phyloP scores from a whole-genome alignment of 2,888 invertebrate species.

The Nomada lathburiana region DNA sequence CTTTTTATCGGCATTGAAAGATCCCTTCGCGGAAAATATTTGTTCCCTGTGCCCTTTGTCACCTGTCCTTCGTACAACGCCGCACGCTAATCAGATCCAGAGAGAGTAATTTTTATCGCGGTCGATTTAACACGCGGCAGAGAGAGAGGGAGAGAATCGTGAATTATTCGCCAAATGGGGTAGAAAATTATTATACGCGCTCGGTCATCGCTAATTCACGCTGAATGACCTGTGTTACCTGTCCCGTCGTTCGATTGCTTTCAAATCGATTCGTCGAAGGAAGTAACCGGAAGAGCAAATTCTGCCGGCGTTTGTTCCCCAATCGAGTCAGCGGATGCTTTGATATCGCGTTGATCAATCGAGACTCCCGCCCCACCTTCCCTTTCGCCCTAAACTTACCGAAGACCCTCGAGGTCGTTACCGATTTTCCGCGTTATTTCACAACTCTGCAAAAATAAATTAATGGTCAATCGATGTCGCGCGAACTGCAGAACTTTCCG shows the following conservation, averaged over 20 bases:
- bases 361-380: background rate
- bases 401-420: conserved; percentile 25
- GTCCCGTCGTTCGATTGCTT: background rate
- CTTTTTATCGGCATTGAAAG: too few species aligned
- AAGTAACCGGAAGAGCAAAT: background rate
- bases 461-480: conserved; percentile 52
- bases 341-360: conserved; percentile 17
- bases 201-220: background rate
- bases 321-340: background rate
- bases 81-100: background rate
- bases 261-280: background rate
- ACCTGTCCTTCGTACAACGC: too few species aligned
- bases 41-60: too few species aligned
- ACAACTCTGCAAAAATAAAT: conserved; percentile 54
- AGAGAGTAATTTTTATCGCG: background rate
- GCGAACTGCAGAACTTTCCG: conserved; percentile 43
- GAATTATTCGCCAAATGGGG: background rate
- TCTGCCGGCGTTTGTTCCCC: background rate
- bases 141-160: too few species aligned
- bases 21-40: too few species aligned
- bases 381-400: background rate
- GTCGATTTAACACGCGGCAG: background rate
- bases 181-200: background rate
- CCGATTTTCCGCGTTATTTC: conserved; percentile 59
- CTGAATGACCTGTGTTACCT: background rate